Evolutionary conservation across 2,888 invertebrate species (phyloP).

Genomic region (Drosophila nr. perissopoda): DNA sequence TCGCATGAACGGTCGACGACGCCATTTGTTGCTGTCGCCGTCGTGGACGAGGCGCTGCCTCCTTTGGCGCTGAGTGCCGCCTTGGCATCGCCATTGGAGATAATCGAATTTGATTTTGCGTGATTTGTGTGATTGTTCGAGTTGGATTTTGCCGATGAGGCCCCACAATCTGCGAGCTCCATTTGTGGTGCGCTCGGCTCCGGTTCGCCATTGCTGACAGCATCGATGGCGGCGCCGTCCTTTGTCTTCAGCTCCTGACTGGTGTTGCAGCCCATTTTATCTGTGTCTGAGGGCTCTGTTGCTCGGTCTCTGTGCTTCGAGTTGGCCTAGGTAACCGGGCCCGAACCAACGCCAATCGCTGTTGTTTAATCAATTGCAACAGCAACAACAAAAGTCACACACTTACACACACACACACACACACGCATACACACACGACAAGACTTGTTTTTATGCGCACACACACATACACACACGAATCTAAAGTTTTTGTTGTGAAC

Average conservation of each 20-base stretch:
- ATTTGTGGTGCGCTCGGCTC: slow-evolving; percentile 67
- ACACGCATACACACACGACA: slow-evolving; percentile 17
- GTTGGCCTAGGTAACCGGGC: slow-evolving; percentile 72
- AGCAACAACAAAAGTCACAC: slow-evolving; percentile 48
- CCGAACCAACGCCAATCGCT: slow-evolving; percentile 36
- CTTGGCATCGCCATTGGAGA: slow-evolving; percentile 81
- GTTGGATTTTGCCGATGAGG: slow-evolving; percentile 50
- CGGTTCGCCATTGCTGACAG: slow-evolving; percentile 65
- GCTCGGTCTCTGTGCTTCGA: slow-evolving; percentile 44
- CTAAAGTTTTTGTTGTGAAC: slow-evolving; percentile 17
- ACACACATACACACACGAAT: slow-evolving; percentile 18
- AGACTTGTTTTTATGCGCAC: slow-evolving; percentile 26
- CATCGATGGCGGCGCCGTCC: slow-evolving; percentile 75
- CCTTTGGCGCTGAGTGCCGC: slow-evolving; percentile 38
- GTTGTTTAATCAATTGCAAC: slow-evolving; percentile 82
- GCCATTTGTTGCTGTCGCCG: slow-evolving; percentile 63
- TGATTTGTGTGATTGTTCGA: slow-evolving; percentile 76
- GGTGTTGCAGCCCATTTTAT: slow-evolving; percentile 87
- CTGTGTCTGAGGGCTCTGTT: slow-evolving; percentile 40
- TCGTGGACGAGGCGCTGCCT: slow-evolving; percentile 17
- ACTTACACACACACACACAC: slow-evolving; percentile 23
- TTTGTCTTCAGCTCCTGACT: slow-evolving; percentile 86
- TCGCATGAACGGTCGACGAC: slow-evolving; percentile 65
- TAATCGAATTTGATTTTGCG: slow-evolving; percentile 83
- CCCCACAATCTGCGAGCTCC: slow-evolving; percentile 56